These are phyloP conservation scores for Dipodomys spectabilis DNA, from an alignment of 2,113 vertebrate species.

Conservation along the genomic window DNA sequence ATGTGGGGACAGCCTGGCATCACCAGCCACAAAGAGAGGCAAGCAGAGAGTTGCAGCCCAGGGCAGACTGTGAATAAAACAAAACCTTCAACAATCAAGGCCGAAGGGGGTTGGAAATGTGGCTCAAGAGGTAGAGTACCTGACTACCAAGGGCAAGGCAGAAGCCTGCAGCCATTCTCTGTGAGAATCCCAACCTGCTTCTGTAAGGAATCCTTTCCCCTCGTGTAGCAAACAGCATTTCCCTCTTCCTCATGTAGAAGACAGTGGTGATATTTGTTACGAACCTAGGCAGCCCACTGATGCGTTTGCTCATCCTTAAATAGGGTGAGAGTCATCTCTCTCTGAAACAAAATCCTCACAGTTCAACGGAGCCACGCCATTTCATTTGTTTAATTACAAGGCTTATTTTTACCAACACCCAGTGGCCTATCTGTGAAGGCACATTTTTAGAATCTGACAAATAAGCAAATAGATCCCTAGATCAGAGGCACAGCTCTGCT, in stretches of 20 bases:
- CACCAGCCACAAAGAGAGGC: too few species aligned
- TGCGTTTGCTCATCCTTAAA: neutral
- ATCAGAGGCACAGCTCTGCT: slow-evolving; percentile 47
- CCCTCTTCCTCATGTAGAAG: neutral
- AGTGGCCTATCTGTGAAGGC: slow-evolving; percentile 14
- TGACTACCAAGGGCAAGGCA: neutral
- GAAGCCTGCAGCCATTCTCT: neutral
- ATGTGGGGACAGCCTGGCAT: too few species aligned
- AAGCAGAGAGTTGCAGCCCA: too few species aligned
- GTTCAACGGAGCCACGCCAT: slow-evolving; percentile 35
- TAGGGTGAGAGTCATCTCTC: neutral
- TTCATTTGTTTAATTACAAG: slow-evolving; percentile 64
- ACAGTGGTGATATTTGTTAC: neutral
- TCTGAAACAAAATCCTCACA: slow-evolving; percentile 20
- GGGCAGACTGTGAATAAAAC: too few species aligned
- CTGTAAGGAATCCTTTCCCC: neutral
- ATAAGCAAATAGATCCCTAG: slow-evolving; percentile 54
- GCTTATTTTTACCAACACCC: slow-evolving; percentile 72
- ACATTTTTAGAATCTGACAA: slow-evolving; percentile 73
- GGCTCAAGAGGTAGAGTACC: too few species aligned
- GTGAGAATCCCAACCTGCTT: neutral
- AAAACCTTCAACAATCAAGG: too few species aligned
- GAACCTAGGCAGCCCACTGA: neutral
- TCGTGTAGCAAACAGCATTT: neutral
- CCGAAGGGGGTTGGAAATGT: too few species aligned